A percentile compares a stretch with the other conserved stretches of the same genome.
phyloP scores from a whole-genome alignment of 2,888 invertebrate genomes.

The Arge pagana region DNA sequence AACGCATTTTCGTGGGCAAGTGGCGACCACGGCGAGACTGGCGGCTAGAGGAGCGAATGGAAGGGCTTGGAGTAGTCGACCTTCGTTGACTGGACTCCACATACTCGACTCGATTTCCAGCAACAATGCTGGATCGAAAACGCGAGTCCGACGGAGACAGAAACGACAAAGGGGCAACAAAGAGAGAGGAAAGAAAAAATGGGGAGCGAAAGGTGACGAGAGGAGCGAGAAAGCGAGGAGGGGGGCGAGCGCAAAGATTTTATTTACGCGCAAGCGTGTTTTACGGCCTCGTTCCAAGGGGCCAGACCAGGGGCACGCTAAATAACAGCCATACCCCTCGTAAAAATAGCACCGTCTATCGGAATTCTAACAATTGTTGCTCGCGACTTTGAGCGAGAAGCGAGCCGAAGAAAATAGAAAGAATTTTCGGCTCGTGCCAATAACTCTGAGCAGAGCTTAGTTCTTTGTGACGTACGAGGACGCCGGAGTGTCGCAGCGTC shows the following conservation, averaged over 20 bases:
- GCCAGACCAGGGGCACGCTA: slow-evolving; percentile 41
- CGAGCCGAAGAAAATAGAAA: background rate
- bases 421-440: background rate
- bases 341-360: slow-evolving; percentile 37
- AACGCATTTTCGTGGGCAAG: too few relatives aligned
- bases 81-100: background rate
- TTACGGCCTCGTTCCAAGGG: slow-evolving; percentile 46
- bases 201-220: slow-evolving; percentile 2
- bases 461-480: too few relatives aligned
- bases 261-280: slow-evolving; percentile 49
- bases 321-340: slow-evolving; percentile 36
- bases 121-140: too few relatives aligned
- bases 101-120: background rate
- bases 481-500: too few relatives aligned
- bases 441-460: background rate
- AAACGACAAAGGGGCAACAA: background rate
- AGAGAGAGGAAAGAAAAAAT: background rate
- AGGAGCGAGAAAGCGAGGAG: slow-evolving; percentile 13
- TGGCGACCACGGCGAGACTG: too few relatives aligned
- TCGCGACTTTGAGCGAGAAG: slow-evolving; percentile 29
- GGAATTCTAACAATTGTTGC: slow-evolving; percentile 35
- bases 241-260: slow-evolving; percentile 36
- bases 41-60: too few relatives aligned
- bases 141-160: too few relatives aligned
- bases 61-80: background rate